Percentiles rank a stretch among this genome's conserved stretches.
Conservation (phyloP, 2,888 invertebrate species). For the Molorchus minor region DNA sequence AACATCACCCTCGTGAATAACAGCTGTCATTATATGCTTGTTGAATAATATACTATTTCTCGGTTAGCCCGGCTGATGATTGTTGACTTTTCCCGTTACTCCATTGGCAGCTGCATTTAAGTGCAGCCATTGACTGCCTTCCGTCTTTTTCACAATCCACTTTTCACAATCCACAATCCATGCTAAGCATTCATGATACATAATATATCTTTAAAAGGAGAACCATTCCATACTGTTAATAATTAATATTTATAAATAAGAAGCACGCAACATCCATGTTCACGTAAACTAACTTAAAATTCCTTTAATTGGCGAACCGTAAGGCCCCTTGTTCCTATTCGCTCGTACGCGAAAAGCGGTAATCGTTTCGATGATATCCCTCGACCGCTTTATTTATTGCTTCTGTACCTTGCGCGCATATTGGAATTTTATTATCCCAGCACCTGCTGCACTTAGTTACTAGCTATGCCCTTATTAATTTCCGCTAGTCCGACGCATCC, state of each 20-base stretch:
- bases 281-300: slow-evolving; percentile 4
- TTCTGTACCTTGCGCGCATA: slow-evolving; percentile 1
- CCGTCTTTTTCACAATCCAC: no score
- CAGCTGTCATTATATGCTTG: no score
- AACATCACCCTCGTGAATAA: no score
- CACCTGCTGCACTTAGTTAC: slow-evolving; percentile 14
- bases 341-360: slow-evolving; percentile 10
- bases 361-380: slow-evolving; percentile 7
- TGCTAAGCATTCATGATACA: no score
- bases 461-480: slow-evolving; percentile 12
- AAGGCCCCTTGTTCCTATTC: background rate
- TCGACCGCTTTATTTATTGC: slow-evolving; percentile 8
- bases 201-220: no score
- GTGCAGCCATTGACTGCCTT: no score
- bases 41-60: no score
- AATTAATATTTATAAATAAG: slow-evolving; percentile 39
- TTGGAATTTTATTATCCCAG: slow-evolving; percentile 4
- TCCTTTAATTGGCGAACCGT: background rate
- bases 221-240: no score
- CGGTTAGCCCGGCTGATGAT: no score
- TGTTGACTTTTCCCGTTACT: no score
- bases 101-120: no score
- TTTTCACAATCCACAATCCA: no score
- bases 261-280: slow-evolving; percentile 33
- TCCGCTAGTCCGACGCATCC: slow-evolving; percentile 5